phyloP scores from a whole-genome alignment of 2,113 vertebrate species.

The Alexandromys fortis region DNA sequence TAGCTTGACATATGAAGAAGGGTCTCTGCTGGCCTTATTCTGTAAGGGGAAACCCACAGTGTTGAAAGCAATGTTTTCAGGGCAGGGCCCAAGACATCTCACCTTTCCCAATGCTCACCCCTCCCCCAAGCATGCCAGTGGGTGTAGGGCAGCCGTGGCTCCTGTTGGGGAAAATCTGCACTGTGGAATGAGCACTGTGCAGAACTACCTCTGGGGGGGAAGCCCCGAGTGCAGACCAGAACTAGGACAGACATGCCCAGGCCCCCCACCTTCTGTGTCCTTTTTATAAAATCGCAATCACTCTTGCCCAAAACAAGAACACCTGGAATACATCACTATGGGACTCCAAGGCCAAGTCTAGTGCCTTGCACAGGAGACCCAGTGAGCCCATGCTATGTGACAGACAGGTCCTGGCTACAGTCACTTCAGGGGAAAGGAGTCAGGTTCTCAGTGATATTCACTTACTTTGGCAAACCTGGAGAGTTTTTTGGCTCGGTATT shows the following conservation, averaged over 20 bases:
- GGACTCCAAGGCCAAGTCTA: neutral
- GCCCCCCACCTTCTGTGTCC: neutral
- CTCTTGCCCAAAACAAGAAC: neutral
- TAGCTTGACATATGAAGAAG: slow-evolving; percentile 91
- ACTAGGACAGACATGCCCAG: neutral
- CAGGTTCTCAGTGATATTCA: neutral
- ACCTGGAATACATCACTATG: neutral
- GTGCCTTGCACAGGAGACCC: neutral
- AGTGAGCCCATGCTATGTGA: neutral
- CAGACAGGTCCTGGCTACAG: neutral
- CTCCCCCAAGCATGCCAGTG: too few relatives aligned
- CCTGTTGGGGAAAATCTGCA: neutral
- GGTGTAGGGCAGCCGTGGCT: neutral
- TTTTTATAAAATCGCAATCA: neutral
- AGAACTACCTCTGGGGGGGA: too few relatives aligned
- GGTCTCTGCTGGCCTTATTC: slow-evolving; percentile 86
- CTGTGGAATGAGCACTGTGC: neutral
- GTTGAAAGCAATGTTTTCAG: neutral
- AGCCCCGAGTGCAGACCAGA: neutral
- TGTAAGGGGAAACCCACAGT: slow-evolving; percentile 42
- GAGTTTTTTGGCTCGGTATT: slow-evolving; percentile 88
- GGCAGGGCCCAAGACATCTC: neutral
- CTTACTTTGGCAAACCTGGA: slow-evolving; percentile 87
- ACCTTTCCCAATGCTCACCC: neutral
- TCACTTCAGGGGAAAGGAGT: neutral